These are phyloP conservation scores for Bimastos eiseni DNA, from an alignment of 2,888 invertebrate genomes.

Conservation along the genomic window DNA sequence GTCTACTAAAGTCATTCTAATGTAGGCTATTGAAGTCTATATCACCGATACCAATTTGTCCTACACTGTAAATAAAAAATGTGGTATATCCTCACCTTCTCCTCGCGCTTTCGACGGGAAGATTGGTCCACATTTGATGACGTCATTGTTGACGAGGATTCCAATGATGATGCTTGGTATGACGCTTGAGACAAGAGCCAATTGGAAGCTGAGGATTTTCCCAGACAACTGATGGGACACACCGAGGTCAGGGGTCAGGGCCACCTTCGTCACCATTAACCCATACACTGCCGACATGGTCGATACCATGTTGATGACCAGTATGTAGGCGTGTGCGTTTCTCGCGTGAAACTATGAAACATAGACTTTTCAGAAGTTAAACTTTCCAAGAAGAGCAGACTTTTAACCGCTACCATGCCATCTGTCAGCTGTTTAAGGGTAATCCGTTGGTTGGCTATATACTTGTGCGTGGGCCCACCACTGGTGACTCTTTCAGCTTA, in stretches of 20 bases:
- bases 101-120: slow-evolving; percentile 40
- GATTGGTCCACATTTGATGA: slow-evolving; percentile 35
- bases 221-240: slow-evolving; percentile 31
- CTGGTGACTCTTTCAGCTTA: too few species aligned
- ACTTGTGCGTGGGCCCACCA: too few species aligned
- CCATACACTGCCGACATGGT: slow-evolving; percentile 41
- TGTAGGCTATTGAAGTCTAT: too few species aligned
- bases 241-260: slow-evolving; percentile 37
- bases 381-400: too few species aligned
- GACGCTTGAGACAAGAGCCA: slow-evolving; percentile 34
- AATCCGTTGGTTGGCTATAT: too few species aligned
- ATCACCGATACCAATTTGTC: neutral
- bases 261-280: slow-evolving; percentile 34
- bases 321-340: slow-evolving; percentile 36
- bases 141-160: slow-evolving; percentile 30
- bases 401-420: too few species aligned
- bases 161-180: slow-evolving; percentile 35
- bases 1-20: too few species aligned
- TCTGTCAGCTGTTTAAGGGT: too few species aligned
- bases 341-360: slow-evolving; percentile 30
- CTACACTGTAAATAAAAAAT: neutral
- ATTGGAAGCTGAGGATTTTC: slow-evolving; percentile 38
- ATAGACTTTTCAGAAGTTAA: neutral
- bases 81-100: slow-evolving; percentile 33
- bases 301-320: slow-evolving; percentile 33